phyloP scores from a whole-genome alignment of 1,140 invertebrate species.

The Drosophila sp. region DNA sequence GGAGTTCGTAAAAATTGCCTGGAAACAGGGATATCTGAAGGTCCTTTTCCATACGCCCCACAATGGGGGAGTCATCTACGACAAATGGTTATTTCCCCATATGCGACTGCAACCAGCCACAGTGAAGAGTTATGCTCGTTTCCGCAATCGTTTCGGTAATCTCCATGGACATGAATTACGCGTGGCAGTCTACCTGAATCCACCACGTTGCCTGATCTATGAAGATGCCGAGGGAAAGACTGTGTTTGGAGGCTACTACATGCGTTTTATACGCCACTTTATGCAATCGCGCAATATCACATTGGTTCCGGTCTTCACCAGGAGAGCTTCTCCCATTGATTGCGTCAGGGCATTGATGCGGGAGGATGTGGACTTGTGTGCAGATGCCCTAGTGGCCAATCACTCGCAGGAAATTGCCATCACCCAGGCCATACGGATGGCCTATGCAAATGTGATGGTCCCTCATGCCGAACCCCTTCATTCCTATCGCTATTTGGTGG shows the following conservation, averaged over 20 bases:
- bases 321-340: constrained; percentile 41
- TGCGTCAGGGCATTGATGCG: constrained; percentile 35
- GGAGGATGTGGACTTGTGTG: constrained; percentile 50
- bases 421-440: constrained; percentile 43
- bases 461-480: constrained; percentile 45
- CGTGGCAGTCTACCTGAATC: constrained; percentile 55
- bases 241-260: constrained; percentile 48
- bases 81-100: constrained; percentile 43
- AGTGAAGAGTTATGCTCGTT: constrained; percentile 14
- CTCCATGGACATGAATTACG: constrained; percentile 39
- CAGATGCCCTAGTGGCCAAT: constrained; percentile 49
- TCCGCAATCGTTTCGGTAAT: not conserved
- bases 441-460: constrained; percentile 59
- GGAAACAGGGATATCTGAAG: constrained; percentile 39
- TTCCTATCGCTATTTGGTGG: constrained; percentile 51
- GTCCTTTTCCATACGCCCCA: constrained; percentile 34
- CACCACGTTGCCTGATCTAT: constrained; percentile 46
- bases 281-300: constrained; percentile 36
- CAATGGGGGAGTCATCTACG: constrained; percentile 22
- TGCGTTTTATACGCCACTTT: constrained; percentile 51
- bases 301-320: constrained; percentile 43
- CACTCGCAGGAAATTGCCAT: constrained; percentile 20
- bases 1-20: constrained; percentile 23
- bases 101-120: not conserved
- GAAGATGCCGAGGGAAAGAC: constrained; percentile 11